phyloP scores from a whole-genome alignment of 2,888 invertebrate genomes.

The Parelbella ahira region DNA sequence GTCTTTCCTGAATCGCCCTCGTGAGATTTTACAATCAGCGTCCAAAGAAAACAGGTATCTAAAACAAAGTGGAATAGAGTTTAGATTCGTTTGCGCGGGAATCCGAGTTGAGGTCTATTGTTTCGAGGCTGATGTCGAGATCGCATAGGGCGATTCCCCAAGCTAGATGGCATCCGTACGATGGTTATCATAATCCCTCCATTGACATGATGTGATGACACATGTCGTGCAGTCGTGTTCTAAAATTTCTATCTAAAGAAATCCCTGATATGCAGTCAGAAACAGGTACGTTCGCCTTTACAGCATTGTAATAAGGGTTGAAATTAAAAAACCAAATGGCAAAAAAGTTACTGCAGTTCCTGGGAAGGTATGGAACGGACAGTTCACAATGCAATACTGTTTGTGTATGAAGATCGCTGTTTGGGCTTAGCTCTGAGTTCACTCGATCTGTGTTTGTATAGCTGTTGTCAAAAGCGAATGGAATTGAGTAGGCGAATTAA shows the following conservation, averaged over 20 bases:
- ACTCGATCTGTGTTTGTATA: constrained; percentile 52
- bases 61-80: too few species aligned
- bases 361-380: constrained; percentile 61
- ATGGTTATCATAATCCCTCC: constrained; percentile 80
- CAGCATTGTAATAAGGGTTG: constrained; percentile 23
- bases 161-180: constrained; percentile 74
- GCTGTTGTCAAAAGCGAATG: constrained; percentile 51
- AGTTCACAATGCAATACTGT: constrained; percentile 67
- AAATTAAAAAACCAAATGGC: constrained; percentile 21
- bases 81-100: constrained; percentile 30
- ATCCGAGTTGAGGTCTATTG: constrained; percentile 43
- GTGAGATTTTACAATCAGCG: constrained; percentile 34
- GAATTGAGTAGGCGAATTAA: constrained; percentile 39
- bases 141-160: constrained; percentile 77
- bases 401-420: constrained; percentile 64
- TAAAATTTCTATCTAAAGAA: constrained; percentile 70
- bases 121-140: constrained; percentile 50
- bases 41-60: too few species aligned
- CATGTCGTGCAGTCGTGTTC: constrained; percentile 75
- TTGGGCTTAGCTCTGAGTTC: constrained; percentile 52
- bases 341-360: constrained; percentile 37
- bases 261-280: constrained; percentile 35
- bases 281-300: constrained; percentile 39
- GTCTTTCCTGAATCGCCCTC: constrained; percentile 72
- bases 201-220: constrained; percentile 81